Percentiles rank a stretch among this genome's conserved stretches.
phyloP scores from a whole-genome alignment of 2,888 invertebrate genomes.

The Anticlea derivata region DNA sequence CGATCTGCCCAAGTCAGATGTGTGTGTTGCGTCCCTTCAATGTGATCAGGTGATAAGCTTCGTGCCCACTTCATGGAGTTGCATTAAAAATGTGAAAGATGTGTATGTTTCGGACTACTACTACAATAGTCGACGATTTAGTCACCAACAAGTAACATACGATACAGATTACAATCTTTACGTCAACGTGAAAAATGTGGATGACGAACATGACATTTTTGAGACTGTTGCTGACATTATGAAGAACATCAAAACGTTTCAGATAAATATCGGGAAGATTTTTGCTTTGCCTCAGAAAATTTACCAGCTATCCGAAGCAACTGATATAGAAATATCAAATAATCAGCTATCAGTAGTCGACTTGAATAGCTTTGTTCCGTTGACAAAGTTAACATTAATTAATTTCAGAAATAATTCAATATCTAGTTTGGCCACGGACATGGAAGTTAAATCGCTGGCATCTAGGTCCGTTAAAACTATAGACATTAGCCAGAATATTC shows the following conservation, averaged over 20 bases:
- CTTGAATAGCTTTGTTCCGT: conserved; percentile 10
- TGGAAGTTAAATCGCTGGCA: background rate
- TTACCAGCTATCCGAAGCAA: background rate
- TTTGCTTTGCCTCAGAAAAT: conserved; percentile 9
- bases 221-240: conserved; percentile 1
- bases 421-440: conserved; percentile 1
- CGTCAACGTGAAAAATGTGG: conserved; percentile 4
- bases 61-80: background rate
- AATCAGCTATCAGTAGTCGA: conserved; percentile 9
- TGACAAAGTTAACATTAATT: background rate
- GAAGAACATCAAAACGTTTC: conserved; percentile 3
- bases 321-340: conserved; percentile 11
- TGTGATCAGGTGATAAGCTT: conserved; percentile 6
- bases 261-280: conserved; percentile 8
- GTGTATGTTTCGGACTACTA: background rate
- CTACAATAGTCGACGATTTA: background rate
- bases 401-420: conserved; percentile 17
- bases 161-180: conserved; percentile 8
- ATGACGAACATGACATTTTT: conserved; percentile 18
- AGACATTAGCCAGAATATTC: conserved; percentile 19
- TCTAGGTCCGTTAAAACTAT: conserved; percentile 10
- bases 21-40: conserved; percentile 4
- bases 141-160: background rate
- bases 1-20: conserved; percentile 1
- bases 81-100: conserved; percentile 1